Evolutionary conservation across 2,888 invertebrate genomes (phyloP), one percentile per base, ranked within the genome.

Genomic region (Agrotis ipsilon): DNA sequence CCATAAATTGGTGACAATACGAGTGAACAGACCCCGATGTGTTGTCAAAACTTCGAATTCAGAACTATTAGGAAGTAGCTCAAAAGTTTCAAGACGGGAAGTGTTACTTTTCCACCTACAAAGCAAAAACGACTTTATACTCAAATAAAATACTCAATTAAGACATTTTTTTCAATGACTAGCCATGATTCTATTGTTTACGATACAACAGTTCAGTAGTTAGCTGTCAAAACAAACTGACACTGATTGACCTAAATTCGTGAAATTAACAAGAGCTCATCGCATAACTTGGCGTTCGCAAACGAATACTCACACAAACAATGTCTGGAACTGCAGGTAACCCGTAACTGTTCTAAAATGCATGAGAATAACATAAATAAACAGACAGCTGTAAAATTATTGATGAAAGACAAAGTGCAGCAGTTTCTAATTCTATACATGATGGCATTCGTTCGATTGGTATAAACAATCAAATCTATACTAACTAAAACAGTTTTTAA

Each of bases 281-380:
- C 16, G 6, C 21, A 57, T 13, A 32, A 51, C n/a, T 55, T 55
- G 32, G 55, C 13, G n/a, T 55, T 3, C 32, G 21, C 4, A 1
- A 14, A 55, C 21, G 11, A 43, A 68, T 24, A 11, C 39, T 60
- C 6, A 11, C 7, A 32, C 13, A 1, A 52, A 48, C 43, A 58
- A 24, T 54, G n/a, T 45, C 32, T 72, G 43, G 21, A 45, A 62
- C 18, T 62, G n/a, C 70, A 77, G 21, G 48, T 57, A 46, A n/a
- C n/a, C n/a, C n/a, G n/a, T n/a, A n/a, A 46, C 27, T 16, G n/a
- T 24, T 52, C 51, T 48, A 21, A 48, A 68, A 54, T 21, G 3
- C 19, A 45, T 49, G 27, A 46, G 14, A 32, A 70, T 52, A 60
- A n/a, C 48, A 11, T 76, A 43, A 67, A 67, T 51, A 72, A 46